A percentile compares a stretch with the other conserved stretches of the same genome.
phyloP scores from a whole-genome alignment of 2,113 vertebrate species.

The Archilochus colubris region DNA sequence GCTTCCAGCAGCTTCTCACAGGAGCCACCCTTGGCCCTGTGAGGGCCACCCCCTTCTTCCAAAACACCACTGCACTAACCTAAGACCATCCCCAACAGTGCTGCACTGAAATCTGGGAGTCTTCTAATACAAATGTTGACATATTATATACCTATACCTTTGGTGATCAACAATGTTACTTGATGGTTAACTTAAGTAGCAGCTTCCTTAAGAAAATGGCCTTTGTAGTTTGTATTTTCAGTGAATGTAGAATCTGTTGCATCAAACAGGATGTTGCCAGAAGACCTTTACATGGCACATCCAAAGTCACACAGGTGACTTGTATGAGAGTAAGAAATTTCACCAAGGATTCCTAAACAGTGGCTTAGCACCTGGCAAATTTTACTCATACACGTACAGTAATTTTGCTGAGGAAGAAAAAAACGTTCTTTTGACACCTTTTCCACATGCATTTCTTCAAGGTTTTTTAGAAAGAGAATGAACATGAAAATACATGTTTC shows the following conservation, averaged over 20 bases:
- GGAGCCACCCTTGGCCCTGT: too few relatives aligned
- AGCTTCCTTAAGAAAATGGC: rapidly evolving
- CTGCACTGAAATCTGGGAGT: not conserved
- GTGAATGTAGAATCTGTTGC: not conserved
- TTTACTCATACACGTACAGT: not conserved
- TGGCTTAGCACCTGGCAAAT: not conserved
- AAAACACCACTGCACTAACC: too few relatives aligned
- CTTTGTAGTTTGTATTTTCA: not conserved
- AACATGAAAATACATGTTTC: not conserved
- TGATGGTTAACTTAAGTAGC: not conserved
- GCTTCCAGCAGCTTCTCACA: too few relatives aligned
- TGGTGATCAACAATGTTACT: not conserved
- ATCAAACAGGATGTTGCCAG: not conserved
- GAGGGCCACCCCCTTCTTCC: too few relatives aligned
- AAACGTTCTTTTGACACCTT: not conserved
- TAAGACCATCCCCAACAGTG: not conserved
- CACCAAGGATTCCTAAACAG: not conserved
- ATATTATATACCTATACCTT: not conserved
- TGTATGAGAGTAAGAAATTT: not conserved
- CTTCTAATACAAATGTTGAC: not conserved
- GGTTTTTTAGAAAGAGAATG: not conserved
- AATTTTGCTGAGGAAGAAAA: not conserved
- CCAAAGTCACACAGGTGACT: not conserved
- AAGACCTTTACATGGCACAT: not conserved
- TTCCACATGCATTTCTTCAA: not conserved